These are phyloP conservation scores for Lysiphlebus fabarum DNA, from an alignment of 1,140 invertebrate species.

Conservation along the genomic window DNA sequence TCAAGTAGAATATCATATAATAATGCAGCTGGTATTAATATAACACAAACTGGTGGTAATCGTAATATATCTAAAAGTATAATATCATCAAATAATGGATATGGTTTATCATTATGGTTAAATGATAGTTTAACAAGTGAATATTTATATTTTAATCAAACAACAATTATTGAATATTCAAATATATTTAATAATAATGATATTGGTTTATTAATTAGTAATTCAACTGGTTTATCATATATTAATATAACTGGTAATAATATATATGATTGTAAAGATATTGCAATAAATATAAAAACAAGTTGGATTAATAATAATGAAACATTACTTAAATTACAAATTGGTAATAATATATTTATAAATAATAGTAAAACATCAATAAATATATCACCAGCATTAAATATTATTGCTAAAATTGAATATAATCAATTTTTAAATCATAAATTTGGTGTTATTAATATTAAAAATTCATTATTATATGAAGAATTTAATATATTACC, in stretches of 20 bases:
- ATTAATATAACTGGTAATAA: constrained; percentile 85
- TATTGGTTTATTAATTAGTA: constrained; percentile 78
- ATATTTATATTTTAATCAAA: constrained; percentile 76
- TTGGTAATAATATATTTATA: constrained; percentile 82
- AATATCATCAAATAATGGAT: constrained; percentile 76
- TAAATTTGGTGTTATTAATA: constrained; percentile 76
- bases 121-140: constrained; percentile 77
- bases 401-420: constrained; percentile 75
- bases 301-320: constrained; percentile 66
- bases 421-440: constrained; percentile 86
- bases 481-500: constrained; percentile 70
- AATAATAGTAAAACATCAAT: constrained; percentile 74
- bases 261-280: constrained; percentile 73
- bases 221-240: constrained; percentile 70
- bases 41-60: constrained; percentile 87
- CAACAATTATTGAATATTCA: constrained; percentile 82
- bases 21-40: constrained; percentile 85
- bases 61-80: constrained; percentile 81
- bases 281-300: constrained; percentile 73
- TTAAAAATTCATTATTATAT: constrained; percentile 72
- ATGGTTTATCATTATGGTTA: constrained; percentile 83
- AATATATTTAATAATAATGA: constrained; percentile 80
- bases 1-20: constrained; percentile 86
- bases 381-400: constrained; percentile 80
- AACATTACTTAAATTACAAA: constrained; percentile 64